A percentile compares a stretch with the other conserved stretches of the same genome.
Evolutionary conservation across 2,113 vertebrate species (phyloP).

Genomic region (Istiophorus platypterus): DNA sequence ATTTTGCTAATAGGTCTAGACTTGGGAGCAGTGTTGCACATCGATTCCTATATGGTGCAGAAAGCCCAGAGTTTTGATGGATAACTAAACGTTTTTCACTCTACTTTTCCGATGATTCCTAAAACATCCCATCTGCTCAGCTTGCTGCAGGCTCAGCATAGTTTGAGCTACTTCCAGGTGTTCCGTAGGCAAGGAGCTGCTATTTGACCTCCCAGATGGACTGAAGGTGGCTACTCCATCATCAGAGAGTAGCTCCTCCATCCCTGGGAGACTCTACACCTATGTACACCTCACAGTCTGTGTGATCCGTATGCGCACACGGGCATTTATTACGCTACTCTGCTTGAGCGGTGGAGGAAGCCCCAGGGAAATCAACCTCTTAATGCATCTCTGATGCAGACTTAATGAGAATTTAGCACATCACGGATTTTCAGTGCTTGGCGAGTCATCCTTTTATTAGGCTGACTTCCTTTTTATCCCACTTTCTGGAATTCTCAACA

Average conservation of each 20-base stretch:
- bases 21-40: neutral
- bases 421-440: slow-evolving; percentile 77
- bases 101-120: slow-evolving; percentile 25
- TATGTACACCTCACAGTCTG: slow-evolving; percentile 47
- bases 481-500: slow-evolving; percentile 63
- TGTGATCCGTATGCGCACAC: slow-evolving; percentile 53
- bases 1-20: neutral
- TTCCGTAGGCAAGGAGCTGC: slow-evolving; percentile 33
- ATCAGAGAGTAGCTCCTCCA: slow-evolving; percentile 49
- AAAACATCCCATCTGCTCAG: slow-evolving; percentile 60
- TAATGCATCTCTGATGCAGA: slow-evolving; percentile 85
- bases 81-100: slow-evolving; percentile 48
- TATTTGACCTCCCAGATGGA: slow-evolving; percentile 64
- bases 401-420: slow-evolving; percentile 86
- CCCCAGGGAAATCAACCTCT: slow-evolving; percentile 83
- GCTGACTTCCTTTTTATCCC: slow-evolving; percentile 72
- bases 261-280: slow-evolving; percentile 59
- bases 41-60: neutral
- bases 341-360: slow-evolving; percentile 66
- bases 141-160: slow-evolving; percentile 42
- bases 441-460: slow-evolving; percentile 76
- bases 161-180: slow-evolving; percentile 62
- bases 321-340: slow-evolving; percentile 79
- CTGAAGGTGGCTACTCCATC: slow-evolving; percentile 45
- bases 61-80: slow-evolving; percentile 28